These are phyloP conservation scores for Dicrurus megarhynchus DNA, from an alignment of 2,113 vertebrate genomes.

Conservation along the genomic window DNA sequence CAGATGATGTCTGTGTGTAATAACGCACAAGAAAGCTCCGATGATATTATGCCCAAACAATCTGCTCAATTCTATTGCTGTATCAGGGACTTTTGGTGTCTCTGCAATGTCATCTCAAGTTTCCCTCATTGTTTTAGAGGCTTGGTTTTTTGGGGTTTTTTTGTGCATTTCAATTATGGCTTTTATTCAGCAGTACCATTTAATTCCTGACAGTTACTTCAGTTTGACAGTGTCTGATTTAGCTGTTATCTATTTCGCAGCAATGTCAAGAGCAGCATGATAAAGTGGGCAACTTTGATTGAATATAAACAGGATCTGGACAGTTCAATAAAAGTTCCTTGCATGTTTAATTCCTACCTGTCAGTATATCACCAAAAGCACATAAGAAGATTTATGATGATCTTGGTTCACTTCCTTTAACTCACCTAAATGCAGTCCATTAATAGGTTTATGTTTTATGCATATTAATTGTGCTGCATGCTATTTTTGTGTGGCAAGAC, in stretches of 20 bases:
- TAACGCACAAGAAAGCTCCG: slow-evolving; percentile 61
- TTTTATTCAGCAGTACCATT: slow-evolving; percentile 50
- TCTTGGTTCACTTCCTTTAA: slow-evolving; percentile 23
- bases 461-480: slow-evolving; percentile 20
- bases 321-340: slow-evolving; percentile 50
- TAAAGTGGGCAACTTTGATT: slow-evolving; percentile 37
- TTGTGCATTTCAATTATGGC: slow-evolving; percentile 48
- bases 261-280: slow-evolving; percentile 47
- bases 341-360: slow-evolving; percentile 56
- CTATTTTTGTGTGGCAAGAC: background rate
- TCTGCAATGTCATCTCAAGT: slow-evolving; percentile 51
- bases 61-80: slow-evolving; percentile 16
- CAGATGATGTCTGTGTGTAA: slow-evolving; percentile 52
- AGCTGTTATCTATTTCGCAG: slow-evolving; percentile 59
- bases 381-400: slow-evolving; percentile 23
- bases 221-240: slow-evolving; percentile 63
- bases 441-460: slow-evolving; percentile 17
- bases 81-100: slow-evolving; percentile 6
- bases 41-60: slow-evolving; percentile 54
- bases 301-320: slow-evolving; percentile 57
- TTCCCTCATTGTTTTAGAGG: slow-evolving; percentile 34
- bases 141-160: background rate
- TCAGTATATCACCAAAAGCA: slow-evolving; percentile 14
- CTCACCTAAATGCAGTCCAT: slow-evolving; percentile 11
- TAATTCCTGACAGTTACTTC: slow-evolving; percentile 61